phyloP scores from a whole-genome alignment of 1,140 invertebrate genomes.

The Popillia japonica region DNA sequence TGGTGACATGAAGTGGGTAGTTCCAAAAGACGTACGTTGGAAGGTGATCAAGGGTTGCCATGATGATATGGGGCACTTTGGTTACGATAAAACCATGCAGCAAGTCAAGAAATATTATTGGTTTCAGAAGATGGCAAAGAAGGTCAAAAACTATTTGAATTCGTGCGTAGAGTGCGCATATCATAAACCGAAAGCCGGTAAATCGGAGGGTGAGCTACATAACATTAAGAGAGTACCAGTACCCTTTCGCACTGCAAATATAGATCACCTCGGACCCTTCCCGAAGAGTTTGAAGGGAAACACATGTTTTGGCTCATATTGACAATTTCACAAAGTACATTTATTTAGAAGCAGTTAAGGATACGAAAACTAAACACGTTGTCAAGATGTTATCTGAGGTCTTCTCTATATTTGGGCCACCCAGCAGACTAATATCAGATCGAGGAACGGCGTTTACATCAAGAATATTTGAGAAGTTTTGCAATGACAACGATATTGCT shows the following conservation, averaged over 20 bases:
- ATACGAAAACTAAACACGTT: constrained; percentile 18
- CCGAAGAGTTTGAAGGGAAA: constrained; percentile 47
- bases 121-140: constrained; percentile 48
- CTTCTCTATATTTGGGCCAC: constrained; percentile 53
- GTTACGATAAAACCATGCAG: constrained; percentile 50
- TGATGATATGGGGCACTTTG: constrained; percentile 56
- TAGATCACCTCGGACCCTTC: constrained; percentile 54
- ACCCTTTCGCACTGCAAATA: constrained; percentile 55
- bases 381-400: background rate
- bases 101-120: constrained; percentile 53
- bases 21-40: constrained; percentile 47
- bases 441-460: constrained; percentile 47
- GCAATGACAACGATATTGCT: constrained; percentile 40
- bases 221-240: constrained; percentile 51
- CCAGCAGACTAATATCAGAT: constrained; percentile 46
- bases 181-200: background rate
- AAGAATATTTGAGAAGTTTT: constrained; percentile 45
- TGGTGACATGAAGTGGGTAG: constrained; percentile 47
- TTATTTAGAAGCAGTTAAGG: constrained; percentile 4
- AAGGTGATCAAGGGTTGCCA: constrained; percentile 51
- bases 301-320: constrained; percentile 55
- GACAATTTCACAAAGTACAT: constrained; percentile 43
- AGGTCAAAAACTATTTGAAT: constrained; percentile 18
- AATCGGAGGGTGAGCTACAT: constrained; percentile 42
- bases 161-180: constrained; percentile 22